These are phyloP conservation scores for Synchiropus splendidus DNA, from an alignment of 2,113 vertebrate genomes.

Conservation along the genomic window DNA sequence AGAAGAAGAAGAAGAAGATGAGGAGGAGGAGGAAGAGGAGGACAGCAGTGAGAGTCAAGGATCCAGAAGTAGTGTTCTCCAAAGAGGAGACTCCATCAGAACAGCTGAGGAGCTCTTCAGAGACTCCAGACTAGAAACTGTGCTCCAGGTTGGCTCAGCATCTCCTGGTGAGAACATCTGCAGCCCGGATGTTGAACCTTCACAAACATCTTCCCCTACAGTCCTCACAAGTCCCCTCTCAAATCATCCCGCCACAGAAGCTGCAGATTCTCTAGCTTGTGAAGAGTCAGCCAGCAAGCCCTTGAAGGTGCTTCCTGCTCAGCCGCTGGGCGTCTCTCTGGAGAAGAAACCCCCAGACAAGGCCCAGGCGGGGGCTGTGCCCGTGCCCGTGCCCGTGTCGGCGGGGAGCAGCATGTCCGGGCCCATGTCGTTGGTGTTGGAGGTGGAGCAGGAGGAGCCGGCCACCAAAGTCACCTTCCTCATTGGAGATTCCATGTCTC, in stretches of 20 bases:
- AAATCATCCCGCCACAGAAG: constrained; percentile 2
- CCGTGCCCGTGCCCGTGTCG: constrained; percentile 21
- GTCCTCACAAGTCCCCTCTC: constrained; percentile 23
- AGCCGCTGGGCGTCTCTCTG: constrained; percentile 32
- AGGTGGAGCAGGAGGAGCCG: constrained; percentile 48
- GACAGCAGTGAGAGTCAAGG: constrained; percentile 53
- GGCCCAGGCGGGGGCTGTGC: constrained; percentile 37
- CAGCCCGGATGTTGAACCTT: constrained; percentile 28
- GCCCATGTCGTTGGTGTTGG: constrained; percentile 28
- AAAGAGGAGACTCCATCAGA: constrained; percentile 43
- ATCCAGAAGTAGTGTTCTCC: constrained; percentile 64
- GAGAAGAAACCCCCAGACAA: constrained; percentile 93
- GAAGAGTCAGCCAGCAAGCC: no score
- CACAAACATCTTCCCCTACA: no score
- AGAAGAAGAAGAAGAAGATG: constrained; percentile 21
- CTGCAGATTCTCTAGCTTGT: neutral
- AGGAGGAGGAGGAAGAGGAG: constrained; percentile 25
- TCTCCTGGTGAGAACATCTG: constrained; percentile 53
- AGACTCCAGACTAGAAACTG: constrained; percentile 69
- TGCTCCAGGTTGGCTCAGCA: constrained; percentile 69
- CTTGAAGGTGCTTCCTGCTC: no score
- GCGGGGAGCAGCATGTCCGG: constrained; percentile 6
- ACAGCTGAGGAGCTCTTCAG: constrained; percentile 57
- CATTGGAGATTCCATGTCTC: constrained; percentile 96
- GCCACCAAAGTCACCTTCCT: constrained; percentile 90